A percentile compares a stretch with the other conserved stretches of the same genome.
Conservation (phyloP, 2,888 invertebrate species). For the Pseudococcus jackbeardsleyi region DNA sequence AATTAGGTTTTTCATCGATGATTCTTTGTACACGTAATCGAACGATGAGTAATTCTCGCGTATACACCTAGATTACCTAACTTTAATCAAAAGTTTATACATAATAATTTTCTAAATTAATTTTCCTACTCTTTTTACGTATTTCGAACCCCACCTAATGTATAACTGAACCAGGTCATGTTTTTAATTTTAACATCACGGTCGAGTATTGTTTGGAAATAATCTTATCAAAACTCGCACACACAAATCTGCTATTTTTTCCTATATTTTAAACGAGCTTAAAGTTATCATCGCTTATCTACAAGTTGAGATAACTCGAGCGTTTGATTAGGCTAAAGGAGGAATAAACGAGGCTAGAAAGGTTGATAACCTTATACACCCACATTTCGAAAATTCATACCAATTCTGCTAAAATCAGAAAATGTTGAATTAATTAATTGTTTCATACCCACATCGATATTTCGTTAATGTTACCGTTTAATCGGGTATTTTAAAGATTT, state of each 20-base stretch:
- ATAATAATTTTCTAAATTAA: not conserved
- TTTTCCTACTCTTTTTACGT: not conserved
- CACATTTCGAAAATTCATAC: not conserved
- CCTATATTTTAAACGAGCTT: not conserved
- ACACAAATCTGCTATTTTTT: constrained; percentile 1
- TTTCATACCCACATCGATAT: not conserved
- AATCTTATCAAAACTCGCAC: not conserved
- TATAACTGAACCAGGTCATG: not conserved
- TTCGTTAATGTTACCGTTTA: not conserved
- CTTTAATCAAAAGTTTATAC: not conserved
- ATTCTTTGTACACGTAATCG: not conserved
- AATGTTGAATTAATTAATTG: not conserved
- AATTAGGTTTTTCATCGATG: not conserved
- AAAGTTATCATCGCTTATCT: not conserved
- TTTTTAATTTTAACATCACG: not conserved
- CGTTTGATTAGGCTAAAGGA: not conserved
- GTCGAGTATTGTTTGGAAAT: not conserved
- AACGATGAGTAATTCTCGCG: not conserved
- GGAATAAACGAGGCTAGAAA: not conserved
- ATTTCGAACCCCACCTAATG: not conserved
- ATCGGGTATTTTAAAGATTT: not conserved
- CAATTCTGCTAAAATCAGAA: not conserved
- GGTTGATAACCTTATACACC: constrained; percentile 36
- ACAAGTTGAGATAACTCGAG: not conserved
- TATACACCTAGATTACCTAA: not conserved